These are phyloP conservation scores for Watsonalla cultraria DNA, from an alignment of 2,888 invertebrate genomes.

Conservation along the genomic window DNA sequence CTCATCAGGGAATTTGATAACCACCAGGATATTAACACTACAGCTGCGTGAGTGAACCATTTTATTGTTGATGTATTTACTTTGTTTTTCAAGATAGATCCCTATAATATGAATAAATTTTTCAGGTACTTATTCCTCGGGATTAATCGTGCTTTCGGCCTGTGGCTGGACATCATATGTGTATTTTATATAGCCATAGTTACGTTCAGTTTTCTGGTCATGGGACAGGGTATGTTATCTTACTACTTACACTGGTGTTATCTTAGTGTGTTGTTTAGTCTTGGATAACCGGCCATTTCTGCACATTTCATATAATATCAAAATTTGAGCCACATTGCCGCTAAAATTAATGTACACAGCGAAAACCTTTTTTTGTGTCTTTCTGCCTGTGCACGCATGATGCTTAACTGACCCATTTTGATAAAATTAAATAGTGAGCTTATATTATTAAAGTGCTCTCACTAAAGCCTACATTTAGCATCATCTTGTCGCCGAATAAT, in stretches of 20 bases:
- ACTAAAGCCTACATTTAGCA: too few species aligned
- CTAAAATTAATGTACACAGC: too few species aligned
- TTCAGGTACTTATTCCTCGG: constrained; percentile 88
- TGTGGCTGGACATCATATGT: constrained; percentile 94
- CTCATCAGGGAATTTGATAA: constrained; percentile 89
- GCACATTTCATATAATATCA: too few species aligned
- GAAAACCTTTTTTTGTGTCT: too few species aligned
- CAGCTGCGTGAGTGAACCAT: constrained; percentile 83
- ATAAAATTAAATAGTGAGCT: too few species aligned
- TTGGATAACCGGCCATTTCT: too few species aligned
- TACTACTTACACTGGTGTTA: neutral
- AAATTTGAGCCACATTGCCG: too few species aligned
- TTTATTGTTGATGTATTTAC: neutral
- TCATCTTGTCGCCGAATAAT: too few species aligned
- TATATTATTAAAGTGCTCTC: too few species aligned
- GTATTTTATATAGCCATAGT: constrained; percentile 91
- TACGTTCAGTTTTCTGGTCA: constrained; percentile 89
- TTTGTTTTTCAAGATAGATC: neutral
- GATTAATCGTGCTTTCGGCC: constrained; percentile 94
- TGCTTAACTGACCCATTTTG: too few species aligned
- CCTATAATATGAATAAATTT: constrained; percentile 64
- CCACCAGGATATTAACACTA: constrained; percentile 91
- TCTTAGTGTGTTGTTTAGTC: too few species aligned
- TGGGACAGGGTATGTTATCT: constrained; percentile 68
- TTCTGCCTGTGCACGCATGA: too few species aligned